phyloP scores from a whole-genome alignment of 2,113 vertebrate genomes.

The Pseudopipra pipra region DNA sequence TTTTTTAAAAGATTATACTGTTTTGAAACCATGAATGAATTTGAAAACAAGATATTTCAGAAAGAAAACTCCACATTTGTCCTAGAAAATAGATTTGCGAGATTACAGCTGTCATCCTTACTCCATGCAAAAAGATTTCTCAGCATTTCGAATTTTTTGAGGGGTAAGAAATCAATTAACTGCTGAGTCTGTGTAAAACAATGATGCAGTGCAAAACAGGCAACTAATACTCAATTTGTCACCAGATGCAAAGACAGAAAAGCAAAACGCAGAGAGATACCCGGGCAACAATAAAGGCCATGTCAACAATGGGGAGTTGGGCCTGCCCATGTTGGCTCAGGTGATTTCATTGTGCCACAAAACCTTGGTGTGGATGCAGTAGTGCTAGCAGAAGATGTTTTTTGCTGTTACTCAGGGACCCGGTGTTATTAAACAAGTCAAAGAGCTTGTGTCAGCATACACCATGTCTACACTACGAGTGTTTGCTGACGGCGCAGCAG shows the following conservation, averaged over 20 bases:
- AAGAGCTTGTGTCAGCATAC: constrained; percentile 9
- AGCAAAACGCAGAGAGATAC: background rate
- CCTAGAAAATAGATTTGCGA: background rate
- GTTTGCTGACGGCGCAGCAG: background rate
- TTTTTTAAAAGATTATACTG: background rate
- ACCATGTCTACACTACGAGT: background rate
- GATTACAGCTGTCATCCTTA: background rate
- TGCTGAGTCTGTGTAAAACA: background rate
- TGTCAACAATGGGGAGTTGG: background rate
- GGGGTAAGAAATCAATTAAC: background rate
- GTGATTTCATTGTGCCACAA: background rate
- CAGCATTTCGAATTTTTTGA: background rate
- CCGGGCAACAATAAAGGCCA: background rate
- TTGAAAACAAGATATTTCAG: background rate
- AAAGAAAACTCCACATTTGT: background rate
- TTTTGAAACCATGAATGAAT: background rate
- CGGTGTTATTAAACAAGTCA: background rate
- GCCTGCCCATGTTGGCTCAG: background rate
- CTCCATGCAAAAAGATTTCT: background rate
- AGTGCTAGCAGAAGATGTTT: background rate
- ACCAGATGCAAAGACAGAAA: background rate
- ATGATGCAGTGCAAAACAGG: background rate
- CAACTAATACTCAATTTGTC: background rate
- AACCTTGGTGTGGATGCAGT: background rate
- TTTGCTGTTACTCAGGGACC: background rate